Evolutionary conservation across 2,888 invertebrate genomes (phyloP).

Genomic region (Quadroppia sp.): DNA sequence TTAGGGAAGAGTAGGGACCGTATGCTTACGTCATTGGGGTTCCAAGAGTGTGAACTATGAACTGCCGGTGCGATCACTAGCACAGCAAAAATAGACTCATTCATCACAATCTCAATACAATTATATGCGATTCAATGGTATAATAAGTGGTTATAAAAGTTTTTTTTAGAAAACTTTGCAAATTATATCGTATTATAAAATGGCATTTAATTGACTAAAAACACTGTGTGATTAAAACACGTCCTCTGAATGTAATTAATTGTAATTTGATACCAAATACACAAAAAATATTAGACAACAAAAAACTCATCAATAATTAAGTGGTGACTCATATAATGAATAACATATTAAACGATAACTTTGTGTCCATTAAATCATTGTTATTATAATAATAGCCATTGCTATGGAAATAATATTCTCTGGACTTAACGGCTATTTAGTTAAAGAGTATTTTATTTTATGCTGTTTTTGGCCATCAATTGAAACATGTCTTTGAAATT

Average conservation of each 20-base stretch:
- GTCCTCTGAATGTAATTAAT: not conserved
- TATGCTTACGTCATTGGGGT: not conserved
- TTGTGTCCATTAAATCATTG: not conserved
- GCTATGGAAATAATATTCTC: not conserved
- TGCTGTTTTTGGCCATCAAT: not conserved
- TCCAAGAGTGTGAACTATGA: not conserved
- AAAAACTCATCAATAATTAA: conserved; percentile 19
- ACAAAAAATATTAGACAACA: not conserved
- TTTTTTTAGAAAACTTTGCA: too few relatives aligned
- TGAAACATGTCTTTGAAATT: not conserved
- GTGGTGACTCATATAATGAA: conserved; percentile 3
- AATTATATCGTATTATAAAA: too few relatives aligned
- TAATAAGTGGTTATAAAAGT: not conserved
- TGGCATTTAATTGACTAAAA: not conserved
- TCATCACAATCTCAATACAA: conserved; percentile 30
- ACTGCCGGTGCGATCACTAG: not conserved
- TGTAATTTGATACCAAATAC: not conserved
- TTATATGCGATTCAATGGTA: not conserved
- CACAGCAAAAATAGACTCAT: not conserved
- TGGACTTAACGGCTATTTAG: not conserved
- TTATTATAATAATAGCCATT: not conserved
- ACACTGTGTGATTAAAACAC: not conserved
- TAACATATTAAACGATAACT: not conserved
- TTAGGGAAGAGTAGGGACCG: conserved; percentile 4
- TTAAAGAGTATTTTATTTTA: not conserved